A percentile compares a stretch with the other conserved stretches of the same genome.
Evolutionary conservation across 2,888 invertebrate genomes (phyloP).

Genomic region (Scaptomyza cyrtandrae): DNA sequence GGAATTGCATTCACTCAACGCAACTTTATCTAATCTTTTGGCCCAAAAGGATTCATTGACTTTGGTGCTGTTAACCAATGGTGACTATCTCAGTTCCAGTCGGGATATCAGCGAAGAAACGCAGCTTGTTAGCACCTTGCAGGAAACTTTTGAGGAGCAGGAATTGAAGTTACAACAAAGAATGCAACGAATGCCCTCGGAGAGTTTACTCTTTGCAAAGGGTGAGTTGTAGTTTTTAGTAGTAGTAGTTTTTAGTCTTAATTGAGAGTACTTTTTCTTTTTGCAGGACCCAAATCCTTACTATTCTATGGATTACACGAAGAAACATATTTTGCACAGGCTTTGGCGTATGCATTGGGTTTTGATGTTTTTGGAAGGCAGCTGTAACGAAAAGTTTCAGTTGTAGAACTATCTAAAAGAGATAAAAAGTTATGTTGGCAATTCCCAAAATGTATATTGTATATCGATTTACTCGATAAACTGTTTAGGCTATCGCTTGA

Average conservation of each 20-base stretch:
- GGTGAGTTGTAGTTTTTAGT: slow-evolving; percentile 41
- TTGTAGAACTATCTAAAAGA: not conserved
- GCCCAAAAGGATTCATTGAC: slow-evolving; percentile 43
- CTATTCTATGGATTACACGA: slow-evolving; percentile 94
- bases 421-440: too few relatives aligned
- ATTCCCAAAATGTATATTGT: too few relatives aligned
- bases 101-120: slow-evolving; percentile 59
- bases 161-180: slow-evolving; percentile 28
- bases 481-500: too few relatives aligned
- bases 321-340: slow-evolving; percentile 94
- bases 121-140: slow-evolving; percentile 21
- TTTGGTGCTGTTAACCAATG: slow-evolving; percentile 60
- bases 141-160: slow-evolving; percentile 23
- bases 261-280: accelerated
- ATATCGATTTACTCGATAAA: too few relatives aligned
- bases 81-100: slow-evolving; percentile 43
- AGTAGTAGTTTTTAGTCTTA: not conserved
- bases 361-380: slow-evolving; percentile 85
- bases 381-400: not conserved
- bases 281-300: slow-evolving; percentile 92
- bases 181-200: slow-evolving; percentile 53
- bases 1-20: slow-evolving; percentile 89
- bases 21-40: slow-evolving; percentile 86
- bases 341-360: slow-evolving; percentile 91
- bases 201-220: slow-evolving; percentile 64